Evolutionary conservation across 2,113 vertebrate genomes (phyloP), one percentile per base, ranked within the genome.

Genomic region (Gila orcuttii): DNA sequence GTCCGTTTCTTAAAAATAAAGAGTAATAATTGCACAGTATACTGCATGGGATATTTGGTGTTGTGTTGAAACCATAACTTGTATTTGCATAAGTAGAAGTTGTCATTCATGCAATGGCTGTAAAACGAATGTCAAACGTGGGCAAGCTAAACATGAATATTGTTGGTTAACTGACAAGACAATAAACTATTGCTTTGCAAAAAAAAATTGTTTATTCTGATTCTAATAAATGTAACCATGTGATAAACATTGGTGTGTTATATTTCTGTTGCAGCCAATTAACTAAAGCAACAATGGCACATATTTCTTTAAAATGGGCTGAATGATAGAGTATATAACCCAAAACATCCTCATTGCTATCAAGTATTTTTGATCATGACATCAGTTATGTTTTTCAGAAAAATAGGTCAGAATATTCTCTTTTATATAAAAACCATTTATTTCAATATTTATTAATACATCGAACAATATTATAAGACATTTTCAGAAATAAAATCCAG

Each of bases 371-470:
- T 31, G 15, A 68, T 33, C 13, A 33, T 36, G 31, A 19, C 15
- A 71, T 62, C 60, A 28, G 60, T 64, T 25, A 4, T 23, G 8
- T 9, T 10, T 71, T n/a, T 23, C 36, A 42, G 36, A 73, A 73
- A 39, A 42, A 73, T 2, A 19, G 4, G 19, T 3, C 15, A 25
- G 21, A 74, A 75, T 7, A 45, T 11, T 10, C 5, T 68, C 0
- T 71, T 25, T 47, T 4, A 75, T 25, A 75, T 28, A 50, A 71
- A 36, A 75, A 74, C 17, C 80, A 82, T 69, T 82, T 36, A 69
- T 69, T 36, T 3, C 42, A 69, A 82, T 83, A 73, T 73, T 69
- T 57, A 73, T 83, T 83, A 57, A 55, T 33, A 39, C 3, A 66
- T 31, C 31, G 8, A 71, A 28, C 23, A 73, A 59, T 25, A 33